Evolutionary conservation across 2,113 vertebrate genomes (phyloP).

Genomic region (Oncorhynchus masou): DNA sequence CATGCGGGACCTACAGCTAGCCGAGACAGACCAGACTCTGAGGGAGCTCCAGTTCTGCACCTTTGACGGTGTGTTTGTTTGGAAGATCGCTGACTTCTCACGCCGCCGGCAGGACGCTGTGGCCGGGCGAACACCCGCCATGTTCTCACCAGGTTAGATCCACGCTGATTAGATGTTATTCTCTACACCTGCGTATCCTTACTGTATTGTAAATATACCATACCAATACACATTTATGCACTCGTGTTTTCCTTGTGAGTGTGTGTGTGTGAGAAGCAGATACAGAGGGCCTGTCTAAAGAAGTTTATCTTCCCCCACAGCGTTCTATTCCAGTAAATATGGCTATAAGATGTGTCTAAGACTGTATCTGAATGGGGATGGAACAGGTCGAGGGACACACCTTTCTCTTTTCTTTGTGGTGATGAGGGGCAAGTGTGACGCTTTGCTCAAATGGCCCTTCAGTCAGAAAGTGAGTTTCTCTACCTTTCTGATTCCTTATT

Average conservation of each 20-base stretch:
- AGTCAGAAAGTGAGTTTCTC: slow-evolving; percentile 84
- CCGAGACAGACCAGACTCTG: slow-evolving; percentile 83
- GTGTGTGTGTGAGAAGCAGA: too few species aligned
- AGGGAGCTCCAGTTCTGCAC: slow-evolving; percentile 82
- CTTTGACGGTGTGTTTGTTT: slow-evolving; percentile 86
- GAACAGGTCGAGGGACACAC: slow-evolving; percentile 86
- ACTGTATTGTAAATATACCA: too few species aligned
- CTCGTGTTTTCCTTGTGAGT: too few species aligned
- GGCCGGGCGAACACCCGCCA: slow-evolving; percentile 80
- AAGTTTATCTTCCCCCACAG: slow-evolving; percentile 50
- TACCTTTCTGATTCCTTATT: too few species aligned
- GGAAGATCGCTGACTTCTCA: slow-evolving; percentile 87
- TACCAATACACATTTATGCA: too few species aligned
- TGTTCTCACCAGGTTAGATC: slow-evolving; percentile 90
- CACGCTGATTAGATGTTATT: too few species aligned
- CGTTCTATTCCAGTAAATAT: slow-evolving; percentile 92
- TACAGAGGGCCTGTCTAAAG: neutral
- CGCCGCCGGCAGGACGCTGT: slow-evolving; percentile 87
- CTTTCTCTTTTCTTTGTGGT: slow-evolving; percentile 93
- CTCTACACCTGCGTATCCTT: too few species aligned
- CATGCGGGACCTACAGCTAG: slow-evolving; percentile 84
- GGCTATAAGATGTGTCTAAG: slow-evolving; percentile 96
- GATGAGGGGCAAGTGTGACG: slow-evolving; percentile 86
- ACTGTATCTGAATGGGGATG: slow-evolving; percentile 88
- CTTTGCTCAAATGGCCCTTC: slow-evolving; percentile 91